A percentile compares a stretch with the other conserved stretches of the same genome.
phyloP scores from a whole-genome alignment of 2,113 vertebrate species.

The Azemiops feae region DNA sequence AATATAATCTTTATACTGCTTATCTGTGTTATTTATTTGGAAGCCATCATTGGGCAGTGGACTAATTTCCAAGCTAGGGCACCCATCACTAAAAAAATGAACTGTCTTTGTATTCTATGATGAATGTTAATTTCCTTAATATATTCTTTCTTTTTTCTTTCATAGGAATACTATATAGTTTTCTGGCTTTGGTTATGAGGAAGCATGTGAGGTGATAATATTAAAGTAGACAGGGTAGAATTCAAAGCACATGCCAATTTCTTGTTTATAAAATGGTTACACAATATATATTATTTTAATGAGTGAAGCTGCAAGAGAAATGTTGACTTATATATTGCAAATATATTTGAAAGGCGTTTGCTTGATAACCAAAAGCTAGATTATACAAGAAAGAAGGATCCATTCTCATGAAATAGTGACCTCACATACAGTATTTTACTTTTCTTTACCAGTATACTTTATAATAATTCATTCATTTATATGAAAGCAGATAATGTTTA shows the following conservation, averaged over 20 bases:
- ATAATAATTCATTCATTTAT: neutral
- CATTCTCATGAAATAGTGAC: neutral
- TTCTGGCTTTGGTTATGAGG: neutral
- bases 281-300: neutral
- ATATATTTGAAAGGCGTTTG: neutral
- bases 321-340: neutral
- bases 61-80: neutral
- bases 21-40: neutral
- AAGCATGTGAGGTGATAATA: neutral
- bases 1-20: neutral
- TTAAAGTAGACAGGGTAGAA: neutral
- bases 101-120: neutral
- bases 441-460: neutral
- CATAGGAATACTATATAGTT: neutral
- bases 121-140: neutral
- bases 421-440: neutral
- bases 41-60: neutral
- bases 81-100: neutral
- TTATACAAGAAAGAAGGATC: neutral
- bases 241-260: neutral
- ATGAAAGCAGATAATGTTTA: neutral
- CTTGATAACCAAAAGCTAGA: neutral
- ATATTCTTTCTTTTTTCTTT: neutral
- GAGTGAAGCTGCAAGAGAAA: neutral
- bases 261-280: neutral